phyloP scores from a whole-genome alignment of 2,797 vertebrate genomes.

The Tadarida brasiliensis region DNA sequence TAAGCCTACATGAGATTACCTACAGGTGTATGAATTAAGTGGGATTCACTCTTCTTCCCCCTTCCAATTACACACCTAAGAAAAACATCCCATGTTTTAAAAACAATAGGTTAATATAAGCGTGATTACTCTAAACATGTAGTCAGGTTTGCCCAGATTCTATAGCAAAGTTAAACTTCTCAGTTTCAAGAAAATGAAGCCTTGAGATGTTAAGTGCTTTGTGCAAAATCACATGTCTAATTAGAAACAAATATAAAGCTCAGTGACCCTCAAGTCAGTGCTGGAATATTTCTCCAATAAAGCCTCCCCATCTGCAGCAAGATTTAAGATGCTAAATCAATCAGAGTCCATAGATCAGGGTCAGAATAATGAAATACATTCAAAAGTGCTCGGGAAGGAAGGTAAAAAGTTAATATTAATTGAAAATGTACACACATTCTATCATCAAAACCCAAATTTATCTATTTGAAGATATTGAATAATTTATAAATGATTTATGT shows the following conservation, averaged over 20 bases:
- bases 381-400: background rate
- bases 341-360: background rate
- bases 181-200: slow-evolving; percentile 29
- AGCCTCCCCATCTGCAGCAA: background rate
- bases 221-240: background rate
- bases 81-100: background rate
- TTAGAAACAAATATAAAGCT: background rate
- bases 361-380: slow-evolving; percentile 55
- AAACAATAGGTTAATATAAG: background rate
- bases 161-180: background rate
- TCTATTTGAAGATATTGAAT: background rate
- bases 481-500: slow-evolving; percentile 46
- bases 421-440: background rate
- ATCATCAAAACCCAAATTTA: slow-evolving; percentile 48
- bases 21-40: background rate
- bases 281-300: background rate
- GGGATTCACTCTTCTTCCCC: background rate
- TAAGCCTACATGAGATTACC: background rate
- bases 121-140: slow-evolving; percentile 5
- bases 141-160: background rate
- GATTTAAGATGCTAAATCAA: slow-evolving; percentile 2
- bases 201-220: background rate
- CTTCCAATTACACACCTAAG: background rate
- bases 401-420: background rate
- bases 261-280: background rate